A percentile compares a stretch with the other conserved stretches of the same genome.
These are phyloP conservation scores for Allolobophora icterica DNA, from an alignment of 2,888 invertebrate genomes.

Conservation along the genomic window DNA sequence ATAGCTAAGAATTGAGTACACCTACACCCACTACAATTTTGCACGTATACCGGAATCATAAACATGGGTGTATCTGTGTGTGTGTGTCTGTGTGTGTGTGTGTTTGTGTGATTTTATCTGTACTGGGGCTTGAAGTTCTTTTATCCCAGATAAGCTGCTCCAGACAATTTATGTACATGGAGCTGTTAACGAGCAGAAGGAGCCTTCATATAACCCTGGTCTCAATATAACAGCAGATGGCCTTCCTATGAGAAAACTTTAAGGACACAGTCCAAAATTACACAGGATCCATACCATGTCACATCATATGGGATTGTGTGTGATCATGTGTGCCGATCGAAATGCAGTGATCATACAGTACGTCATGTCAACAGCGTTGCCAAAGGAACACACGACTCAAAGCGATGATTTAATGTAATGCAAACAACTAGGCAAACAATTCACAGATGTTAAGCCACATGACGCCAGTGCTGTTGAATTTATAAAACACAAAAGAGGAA, in stretches of 20 bases:
- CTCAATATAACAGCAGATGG: conserved; percentile 6
- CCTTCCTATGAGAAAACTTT: neutral
- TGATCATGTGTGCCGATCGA: neutral
- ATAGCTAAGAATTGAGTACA: too few species aligned
- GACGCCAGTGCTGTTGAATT: neutral
- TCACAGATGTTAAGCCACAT: conserved; percentile 13
- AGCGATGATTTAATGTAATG: neutral
- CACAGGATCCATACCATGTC: neutral
- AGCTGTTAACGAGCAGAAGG: neutral
- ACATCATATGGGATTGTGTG: neutral
- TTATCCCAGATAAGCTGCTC: neutral
- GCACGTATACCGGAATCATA: too few species aligned
- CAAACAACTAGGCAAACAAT: conserved; percentile 19
- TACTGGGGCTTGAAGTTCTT: neutral
- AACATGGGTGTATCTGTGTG: neutral
- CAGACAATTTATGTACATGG: neutral
- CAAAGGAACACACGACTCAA: neutral
- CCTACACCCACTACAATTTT: too few species aligned
- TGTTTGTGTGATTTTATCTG: neutral
- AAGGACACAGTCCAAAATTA: neutral
- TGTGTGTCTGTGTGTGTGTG: neutral
- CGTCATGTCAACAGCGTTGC: conserved; percentile 7
- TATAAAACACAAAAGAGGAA: neutral
- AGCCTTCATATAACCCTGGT: neutral
- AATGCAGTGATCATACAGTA: neutral